Conservation (phyloP, 2,797 vertebrate species). For the Siniperca obscura region DNA sequence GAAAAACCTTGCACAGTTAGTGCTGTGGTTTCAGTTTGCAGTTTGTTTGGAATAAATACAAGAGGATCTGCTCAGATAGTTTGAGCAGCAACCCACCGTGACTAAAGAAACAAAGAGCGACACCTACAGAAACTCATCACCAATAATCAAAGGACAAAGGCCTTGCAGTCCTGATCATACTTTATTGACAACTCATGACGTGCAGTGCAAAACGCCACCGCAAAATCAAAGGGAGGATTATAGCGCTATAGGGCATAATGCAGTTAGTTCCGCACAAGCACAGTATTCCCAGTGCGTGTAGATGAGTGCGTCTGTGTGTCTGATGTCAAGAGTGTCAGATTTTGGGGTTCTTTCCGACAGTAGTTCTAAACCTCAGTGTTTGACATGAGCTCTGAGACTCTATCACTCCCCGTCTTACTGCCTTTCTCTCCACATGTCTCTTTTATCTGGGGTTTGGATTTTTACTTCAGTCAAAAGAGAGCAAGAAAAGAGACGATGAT, state of each 20-base stretch:
- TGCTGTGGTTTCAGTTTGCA: conserved; percentile 7
- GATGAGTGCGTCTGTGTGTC: conserved; percentile 31
- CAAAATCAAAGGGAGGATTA: conserved; percentile 46
- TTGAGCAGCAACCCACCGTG: conserved; percentile 4
- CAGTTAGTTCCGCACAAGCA: conserved; percentile 25
- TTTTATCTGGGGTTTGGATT: conserved; percentile 56
- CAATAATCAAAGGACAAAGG: neutral
- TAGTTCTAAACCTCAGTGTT: conserved; percentile 55
- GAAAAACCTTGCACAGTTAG: neutral
- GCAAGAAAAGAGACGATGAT: conserved; percentile 5
- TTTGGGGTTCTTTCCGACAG: conserved; percentile 44
- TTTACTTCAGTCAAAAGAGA: conserved; percentile 35
- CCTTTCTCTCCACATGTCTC: conserved; percentile 16
- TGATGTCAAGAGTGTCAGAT: conserved; percentile 58
- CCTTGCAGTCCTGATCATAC: neutral
- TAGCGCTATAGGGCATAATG: conserved; percentile 25
- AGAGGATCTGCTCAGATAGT: conserved; percentile 8
- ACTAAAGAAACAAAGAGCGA: conserved; percentile 3
- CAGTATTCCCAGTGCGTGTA: conserved; percentile 31
- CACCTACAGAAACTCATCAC: conserved; percentile 27
- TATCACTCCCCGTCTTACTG: conserved; percentile 5
- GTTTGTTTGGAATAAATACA: conserved; percentile 22
- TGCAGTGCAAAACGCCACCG: conserved; percentile 19
- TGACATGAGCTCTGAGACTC: conserved; percentile 63
- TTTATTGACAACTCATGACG: conserved; percentile 29